Conservation (phyloP, 1,140 invertebrate species). For the honey bee (Apis mellifera) region Amel_HAv3.1 CM009934.2:4104501-4105000, state of each 20-base stretch:
- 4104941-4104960: neutral
- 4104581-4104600: no score
- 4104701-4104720: neutral
- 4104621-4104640: no score
- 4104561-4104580: no score
- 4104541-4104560: no score
- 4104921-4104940: constrained; percentile 9
- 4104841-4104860: constrained; percentile 40
- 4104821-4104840: constrained; percentile 26
- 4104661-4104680: no score
- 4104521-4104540: no score
- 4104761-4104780: constrained; percentile 9
- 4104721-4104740: neutral
- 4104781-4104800: constrained; percentile 6
- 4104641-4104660: no score
- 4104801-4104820: constrained; percentile 31
- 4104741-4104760: constrained; percentile 45
- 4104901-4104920: constrained; percentile 35
- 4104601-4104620: no score
- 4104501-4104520: no score
- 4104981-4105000: neutral
- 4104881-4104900: constrained; percentile 26
- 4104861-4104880: constrained; percentile 32
- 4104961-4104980: neutral
- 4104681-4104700: neutral